Base-by-base conservation (phyloP, 2,888 invertebrate genomes). In the Altica lythri region DNA sequence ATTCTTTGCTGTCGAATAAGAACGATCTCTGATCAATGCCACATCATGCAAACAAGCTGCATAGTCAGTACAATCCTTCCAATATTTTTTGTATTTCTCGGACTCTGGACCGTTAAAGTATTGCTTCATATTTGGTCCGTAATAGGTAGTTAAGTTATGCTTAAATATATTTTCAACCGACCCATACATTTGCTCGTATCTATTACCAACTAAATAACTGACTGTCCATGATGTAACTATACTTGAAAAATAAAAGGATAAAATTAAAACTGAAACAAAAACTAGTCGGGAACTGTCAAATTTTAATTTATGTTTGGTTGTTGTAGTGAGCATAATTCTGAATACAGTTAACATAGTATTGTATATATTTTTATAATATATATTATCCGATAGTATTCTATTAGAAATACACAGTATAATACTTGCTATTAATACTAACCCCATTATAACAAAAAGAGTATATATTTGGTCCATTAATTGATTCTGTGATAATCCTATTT, bases 221-320 rank as follows among this genome's bases (percentile, higher is more conserved):
- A 64, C 66, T 16, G 70, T 53, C 40, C 58, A 63, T 1, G 67
- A 66, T 38, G 66, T 60, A 48, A 66, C 72, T 4, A 65, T 49
- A 12, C 53, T 57, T 12, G 63, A 59, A 2, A 63, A 59, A 51
- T 63, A 65, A 12, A 72, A 54, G 14, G 62, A 56, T 29, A 68
- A 65, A 30, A 67, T 35, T 9, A 55, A 38, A 12, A 29, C 29
- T 9, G 30, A 29, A n/a, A 18, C 18, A 14, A 51, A 25, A 35
- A 18, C 18, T n/a, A 55, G 16, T 12, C 55, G 30, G 10, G n/a
- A 8, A 6, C 25, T 16, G 2, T 34, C 42, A 19, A 34, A 16
- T 13, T 14, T 40, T 12, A 42, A 19, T 40, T 50, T 25, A 1
- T 8, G 3, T 1, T 25, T n/a, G 9, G 40, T 27, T 4, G 50